A percentile compares a stretch with the other conserved stretches of the same genome.
phyloP scores from a whole-genome alignment of 2,797 vertebrate genomes.

The Pangasius sanitwongsei region DNA sequence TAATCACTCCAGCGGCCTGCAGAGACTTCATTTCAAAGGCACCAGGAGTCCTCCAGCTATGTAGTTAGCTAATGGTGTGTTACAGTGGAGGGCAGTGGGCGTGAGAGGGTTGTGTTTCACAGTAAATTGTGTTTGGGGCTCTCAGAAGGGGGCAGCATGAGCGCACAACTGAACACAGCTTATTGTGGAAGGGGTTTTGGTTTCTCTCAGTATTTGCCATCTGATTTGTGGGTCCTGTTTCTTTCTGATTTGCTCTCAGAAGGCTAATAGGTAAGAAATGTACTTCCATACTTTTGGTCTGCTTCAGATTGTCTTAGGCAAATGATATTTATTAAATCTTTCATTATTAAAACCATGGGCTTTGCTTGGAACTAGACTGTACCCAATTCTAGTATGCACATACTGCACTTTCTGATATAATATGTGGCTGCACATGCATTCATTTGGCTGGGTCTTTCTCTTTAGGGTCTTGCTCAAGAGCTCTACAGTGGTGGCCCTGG shows the following conservation, averaged over 20 bases:
- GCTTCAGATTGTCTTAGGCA: background rate
- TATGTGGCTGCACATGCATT: background rate
- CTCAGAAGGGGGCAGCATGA: conserved; percentile 58
- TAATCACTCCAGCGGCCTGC: conserved; percentile 51
- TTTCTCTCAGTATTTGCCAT: conserved; percentile 17
- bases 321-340: background rate
- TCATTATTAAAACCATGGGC: background rate
- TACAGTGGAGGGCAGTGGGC: conserved; percentile 30
- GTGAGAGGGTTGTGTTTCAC: conserved; percentile 22
- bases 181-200: background rate
- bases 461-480: background rate
- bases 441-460: background rate
- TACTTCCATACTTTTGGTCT: background rate
- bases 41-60: conserved; percentile 48
- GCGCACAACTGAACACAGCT: conserved; percentile 2
- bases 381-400: background rate
- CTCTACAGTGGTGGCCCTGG: background rate
- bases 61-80: conserved; percentile 39
- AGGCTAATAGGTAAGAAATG: background rate
- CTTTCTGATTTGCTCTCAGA: background rate
- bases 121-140: conserved; percentile 28
- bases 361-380: background rate
- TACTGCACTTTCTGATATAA: background rate
- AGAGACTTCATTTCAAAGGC: conserved; percentile 53
- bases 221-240: background rate